Evolutionary conservation across 2,797 vertebrate species (phyloP).

Genomic region (Muraenolepis orangiensis): DNA sequence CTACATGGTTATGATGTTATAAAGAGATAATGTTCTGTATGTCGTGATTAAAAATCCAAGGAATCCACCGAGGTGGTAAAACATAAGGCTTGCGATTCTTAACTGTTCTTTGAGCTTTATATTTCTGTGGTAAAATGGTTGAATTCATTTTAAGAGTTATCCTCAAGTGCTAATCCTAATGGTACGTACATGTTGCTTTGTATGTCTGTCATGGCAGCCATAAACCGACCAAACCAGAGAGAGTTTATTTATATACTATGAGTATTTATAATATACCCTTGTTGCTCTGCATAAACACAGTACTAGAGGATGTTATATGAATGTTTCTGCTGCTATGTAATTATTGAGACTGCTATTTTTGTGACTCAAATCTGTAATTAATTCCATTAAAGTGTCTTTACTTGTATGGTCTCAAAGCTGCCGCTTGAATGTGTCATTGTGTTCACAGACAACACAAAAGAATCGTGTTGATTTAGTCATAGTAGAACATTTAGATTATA

Average conservation of each 20-base stretch:
- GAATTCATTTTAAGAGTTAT: conserved; percentile 47
- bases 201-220: conserved; percentile 2
- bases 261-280: conserved; percentile 57
- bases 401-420: conserved; percentile 18
- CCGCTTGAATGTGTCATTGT: conserved; percentile 26
- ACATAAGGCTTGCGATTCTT: conserved; percentile 29
- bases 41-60: conserved; percentile 39
- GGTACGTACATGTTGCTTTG: conserved; percentile 4
- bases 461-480: neutral
- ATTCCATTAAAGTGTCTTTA: conserved; percentile 68
- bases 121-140: conserved; percentile 44
- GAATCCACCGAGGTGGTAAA: conserved; percentile 26
- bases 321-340: conserved; percentile 69
- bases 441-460: neutral
- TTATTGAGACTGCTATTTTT: conserved; percentile 67
- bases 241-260: conserved; percentile 64
- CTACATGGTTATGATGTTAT: conserved; percentile 45
- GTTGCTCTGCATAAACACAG: conserved; percentile 54
- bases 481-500: neutral
- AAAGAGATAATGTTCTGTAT: conserved; percentile 30
- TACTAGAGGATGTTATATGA: conserved; percentile 62
- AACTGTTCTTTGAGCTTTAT: conserved; percentile 42
- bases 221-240: conserved; percentile 38
- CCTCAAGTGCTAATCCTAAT: conserved; percentile 34
- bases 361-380: conserved; percentile 63